These are phyloP conservation scores for Suillia variegata DNA, from an alignment of 2,888 invertebrate species.

Conservation along the genomic window DNA sequence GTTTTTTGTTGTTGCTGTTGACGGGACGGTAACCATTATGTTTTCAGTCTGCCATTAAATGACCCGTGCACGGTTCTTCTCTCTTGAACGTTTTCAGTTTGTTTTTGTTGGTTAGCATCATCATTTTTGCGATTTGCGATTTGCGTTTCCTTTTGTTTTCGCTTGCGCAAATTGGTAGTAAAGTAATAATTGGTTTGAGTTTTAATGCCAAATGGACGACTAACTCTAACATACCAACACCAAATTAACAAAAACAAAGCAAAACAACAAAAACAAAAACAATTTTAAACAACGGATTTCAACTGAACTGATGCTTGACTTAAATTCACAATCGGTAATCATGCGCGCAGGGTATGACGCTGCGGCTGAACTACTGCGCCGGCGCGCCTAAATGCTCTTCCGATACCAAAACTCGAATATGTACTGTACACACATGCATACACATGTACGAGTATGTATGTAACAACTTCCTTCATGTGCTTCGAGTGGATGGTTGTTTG, in stretches of 20 bases:
- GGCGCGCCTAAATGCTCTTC: neutral
- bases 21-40: constrained; percentile 24
- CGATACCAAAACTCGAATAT: too few species aligned
- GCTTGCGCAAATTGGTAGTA: constrained; percentile 46
- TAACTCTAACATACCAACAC: too few species aligned
- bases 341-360: constrained; percentile 1
- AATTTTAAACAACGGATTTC: neutral
- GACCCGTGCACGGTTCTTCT: constrained; percentile 9
- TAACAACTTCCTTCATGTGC: neutral
- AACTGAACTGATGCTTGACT: constrained; percentile 8
- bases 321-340: neutral
- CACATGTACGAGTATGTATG: too few species aligned
- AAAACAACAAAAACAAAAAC: neutral
- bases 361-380: neutral
- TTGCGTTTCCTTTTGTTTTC: neutral
- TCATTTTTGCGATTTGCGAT: neutral
- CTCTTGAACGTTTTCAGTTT: neutral
- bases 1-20: constrained; percentile 3
- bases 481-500: constrained; percentile 3
- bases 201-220: constrained; percentile 25
- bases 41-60: constrained; percentile 23
- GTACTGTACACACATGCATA: too few species aligned
- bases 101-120: constrained; percentile 1
- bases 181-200: constrained; percentile 53
- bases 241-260: too few species aligned